Conservation (phyloP, 1,140 invertebrate species). For the Euglossa dilemma region DNA sequence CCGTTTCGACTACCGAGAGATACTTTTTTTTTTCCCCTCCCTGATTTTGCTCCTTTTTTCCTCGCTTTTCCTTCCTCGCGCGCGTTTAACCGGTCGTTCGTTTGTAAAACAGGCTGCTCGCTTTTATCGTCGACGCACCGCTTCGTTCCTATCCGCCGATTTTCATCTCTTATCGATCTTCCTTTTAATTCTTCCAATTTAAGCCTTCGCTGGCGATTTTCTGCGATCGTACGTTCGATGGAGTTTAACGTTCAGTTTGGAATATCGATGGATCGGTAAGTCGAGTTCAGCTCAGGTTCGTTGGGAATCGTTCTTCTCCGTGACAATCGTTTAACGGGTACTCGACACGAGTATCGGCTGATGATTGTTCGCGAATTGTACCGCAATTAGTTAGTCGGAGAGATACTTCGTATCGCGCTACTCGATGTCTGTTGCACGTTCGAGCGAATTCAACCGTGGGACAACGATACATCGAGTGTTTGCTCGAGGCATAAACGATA, state of each 20-base stretch:
- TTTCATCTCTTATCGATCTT: too few relatives aligned
- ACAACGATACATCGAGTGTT: background rate
- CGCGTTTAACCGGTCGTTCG: background rate
- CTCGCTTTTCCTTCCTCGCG: background rate
- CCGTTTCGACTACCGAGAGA: background rate
- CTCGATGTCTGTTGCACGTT: slow-evolving; percentile 10
- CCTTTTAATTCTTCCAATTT: too few relatives aligned
- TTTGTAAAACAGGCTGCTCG: background rate
- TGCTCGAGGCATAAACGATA: background rate
- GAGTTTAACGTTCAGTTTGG: background rate
- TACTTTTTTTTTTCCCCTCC: too few relatives aligned
- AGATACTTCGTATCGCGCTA: slow-evolving; percentile 1
- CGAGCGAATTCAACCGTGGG: too few relatives aligned
- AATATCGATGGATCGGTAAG: background rate
- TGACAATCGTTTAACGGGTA: background rate
- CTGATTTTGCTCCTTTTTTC: accelerated
- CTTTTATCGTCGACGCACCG: background rate
- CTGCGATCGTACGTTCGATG: too few relatives aligned
- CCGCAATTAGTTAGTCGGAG: background rate
- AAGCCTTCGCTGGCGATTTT: too few relatives aligned
- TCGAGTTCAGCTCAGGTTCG: too few relatives aligned
- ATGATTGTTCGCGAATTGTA: slow-evolving; percentile 5
- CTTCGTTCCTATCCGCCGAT: too few relatives aligned
- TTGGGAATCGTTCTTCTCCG: background rate
- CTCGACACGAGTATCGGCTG: slow-evolving; percentile 10